phyloP scores from a whole-genome alignment of 1,140 invertebrate species.

The Eufriesea mexicana region DNA sequence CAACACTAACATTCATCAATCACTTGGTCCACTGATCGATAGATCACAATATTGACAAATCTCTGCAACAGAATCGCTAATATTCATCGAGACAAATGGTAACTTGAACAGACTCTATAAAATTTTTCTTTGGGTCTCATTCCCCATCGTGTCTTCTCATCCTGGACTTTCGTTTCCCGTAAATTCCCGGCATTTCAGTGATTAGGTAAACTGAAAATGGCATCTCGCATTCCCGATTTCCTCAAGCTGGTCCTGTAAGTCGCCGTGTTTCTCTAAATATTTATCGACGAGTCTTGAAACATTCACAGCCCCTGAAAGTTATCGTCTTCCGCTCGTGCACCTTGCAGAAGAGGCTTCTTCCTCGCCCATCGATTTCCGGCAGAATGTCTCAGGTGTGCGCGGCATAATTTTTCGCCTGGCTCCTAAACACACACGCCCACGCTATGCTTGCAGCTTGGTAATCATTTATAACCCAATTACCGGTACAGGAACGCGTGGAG shows the following conservation, averaged over 20 bases:
- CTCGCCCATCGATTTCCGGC: background rate
- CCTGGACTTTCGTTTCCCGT: too few relatives aligned
- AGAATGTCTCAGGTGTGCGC: background rate
- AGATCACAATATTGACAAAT: too few relatives aligned
- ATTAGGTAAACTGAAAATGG: background rate
- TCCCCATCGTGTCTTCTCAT: too few relatives aligned
- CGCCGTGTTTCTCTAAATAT: background rate
- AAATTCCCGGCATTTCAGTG: background rate
- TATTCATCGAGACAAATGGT: too few relatives aligned
- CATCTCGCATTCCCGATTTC: background rate
- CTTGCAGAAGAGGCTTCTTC: background rate
- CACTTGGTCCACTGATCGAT: too few relatives aligned
- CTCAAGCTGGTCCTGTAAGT: background rate
- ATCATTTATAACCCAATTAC: background rate
- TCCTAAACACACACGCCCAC: too few relatives aligned
- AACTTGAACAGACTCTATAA: too few relatives aligned
- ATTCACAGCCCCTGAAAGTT: background rate
- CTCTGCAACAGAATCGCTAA: too few relatives aligned
- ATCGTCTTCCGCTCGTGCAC: background rate
- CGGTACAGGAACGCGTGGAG: too few relatives aligned
- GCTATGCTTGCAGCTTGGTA: background rate
- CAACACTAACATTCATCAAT: too few relatives aligned
- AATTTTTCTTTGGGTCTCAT: too few relatives aligned
- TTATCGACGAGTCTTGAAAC: slow-evolving; percentile 3
- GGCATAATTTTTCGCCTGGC: background rate